Base-by-base conservation (phyloP, 2,888 invertebrate species). In the Oligia fasciuncula region DNA sequence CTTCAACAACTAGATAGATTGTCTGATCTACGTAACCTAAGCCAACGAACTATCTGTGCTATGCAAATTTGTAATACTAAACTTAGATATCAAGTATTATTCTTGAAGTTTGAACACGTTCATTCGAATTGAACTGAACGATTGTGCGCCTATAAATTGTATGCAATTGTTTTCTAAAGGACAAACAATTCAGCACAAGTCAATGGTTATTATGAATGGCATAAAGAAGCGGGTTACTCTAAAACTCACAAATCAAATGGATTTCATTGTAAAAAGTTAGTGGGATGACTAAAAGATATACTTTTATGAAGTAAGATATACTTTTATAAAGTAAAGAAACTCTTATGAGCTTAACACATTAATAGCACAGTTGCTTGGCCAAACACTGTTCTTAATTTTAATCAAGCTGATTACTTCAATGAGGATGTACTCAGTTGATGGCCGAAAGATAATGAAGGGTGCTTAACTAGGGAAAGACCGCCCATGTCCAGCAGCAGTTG, bases 1-100 rank as follows among this genome's bases (percentile, higher is more conserved):
- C 95, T 95, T 95, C 94, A 84, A 80, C 83, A 67, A 57, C 70
- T 79, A 89, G 91, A 92, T 95, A 94, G 94, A 95, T 95, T 94
- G 94, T 94, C 90, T 91, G 93, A 92, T 93, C 92, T 93, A 93
- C 90, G 92, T 91, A 94, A 92, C 90, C 79, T 90, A 91, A 93
- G 70, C 80, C 80, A 73, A 82, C 84, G 85, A 86, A 87, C 89
- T 86, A 90, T 94, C 94, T 91, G 94, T 94, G 91, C 92, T 89
- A 92, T 92, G 91, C 90, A 89, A 93, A 94, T 93, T 92, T 86
- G 91, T 90, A 88, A 85, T 86, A 87, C 75, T 89, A 88, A 88
- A 86, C 86, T 87, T 76, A 63, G 71, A 83, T 84, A 79, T 77
- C 80, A 83, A 81, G 77, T 76, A 79, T 72, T 54, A 71, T 35